Percentiles rank a stretch among this genome's conserved stretches.
phyloP scores from a whole-genome alignment of 2,797 vertebrate genomes.

The Neosilurus mollespiculum region DNA sequence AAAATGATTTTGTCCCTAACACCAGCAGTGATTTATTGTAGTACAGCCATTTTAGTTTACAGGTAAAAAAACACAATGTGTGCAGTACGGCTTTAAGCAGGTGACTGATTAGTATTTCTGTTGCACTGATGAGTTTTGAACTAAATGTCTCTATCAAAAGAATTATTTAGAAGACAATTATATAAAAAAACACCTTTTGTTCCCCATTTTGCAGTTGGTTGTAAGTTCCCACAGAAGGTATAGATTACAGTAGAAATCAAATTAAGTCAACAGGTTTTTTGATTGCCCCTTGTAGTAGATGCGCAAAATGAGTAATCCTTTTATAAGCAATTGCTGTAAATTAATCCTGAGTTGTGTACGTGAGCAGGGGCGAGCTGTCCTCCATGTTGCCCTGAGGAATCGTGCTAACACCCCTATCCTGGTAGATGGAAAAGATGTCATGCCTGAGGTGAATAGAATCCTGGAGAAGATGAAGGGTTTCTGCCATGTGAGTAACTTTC shows the following conservation, averaged over 20 bases:
- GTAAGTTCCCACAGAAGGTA: background rate
- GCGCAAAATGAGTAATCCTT: too few relatives aligned
- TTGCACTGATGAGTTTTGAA: too few relatives aligned
- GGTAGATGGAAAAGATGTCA: slow-evolving; percentile 89
- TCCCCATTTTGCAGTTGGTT: background rate
- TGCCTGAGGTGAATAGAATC: slow-evolving; percentile 91
- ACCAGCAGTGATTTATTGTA: too few relatives aligned
- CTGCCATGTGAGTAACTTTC: slow-evolving; percentile 80
- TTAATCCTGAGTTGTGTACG: background rate
- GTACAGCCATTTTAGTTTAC: too few relatives aligned
- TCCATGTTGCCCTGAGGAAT: slow-evolving; percentile 94
- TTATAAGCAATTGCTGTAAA: background rate
- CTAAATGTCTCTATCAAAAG: background rate
- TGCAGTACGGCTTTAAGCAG: background rate
- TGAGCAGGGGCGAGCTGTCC: slow-evolving; percentile 86
- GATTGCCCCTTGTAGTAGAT: background rate
- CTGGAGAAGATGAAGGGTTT: slow-evolving; percentile 96
- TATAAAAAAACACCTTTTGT: background rate
- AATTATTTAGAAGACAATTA: background rate
- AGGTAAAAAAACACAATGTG: too few relatives aligned
- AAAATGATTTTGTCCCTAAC: too few relatives aligned
- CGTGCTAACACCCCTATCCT: slow-evolving; percentile 86
- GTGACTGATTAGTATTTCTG: too few relatives aligned
- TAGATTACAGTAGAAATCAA: background rate
- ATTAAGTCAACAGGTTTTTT: background rate